These are phyloP conservation scores for Gavialis gangeticus DNA, from an alignment of 2,113 vertebrate genomes.

Conservation along the genomic window DNA sequence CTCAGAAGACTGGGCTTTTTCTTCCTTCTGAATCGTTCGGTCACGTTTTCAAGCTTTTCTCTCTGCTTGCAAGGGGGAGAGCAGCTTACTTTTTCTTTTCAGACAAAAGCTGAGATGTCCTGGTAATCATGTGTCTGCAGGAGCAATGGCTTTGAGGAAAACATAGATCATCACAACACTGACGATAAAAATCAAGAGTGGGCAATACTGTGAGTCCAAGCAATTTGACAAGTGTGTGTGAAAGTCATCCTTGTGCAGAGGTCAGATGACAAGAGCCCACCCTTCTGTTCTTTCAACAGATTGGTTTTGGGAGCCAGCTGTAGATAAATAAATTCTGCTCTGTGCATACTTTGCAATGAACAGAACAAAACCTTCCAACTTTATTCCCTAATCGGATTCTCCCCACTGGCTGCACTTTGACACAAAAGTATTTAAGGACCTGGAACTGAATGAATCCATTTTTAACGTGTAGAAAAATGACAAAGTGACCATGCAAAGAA, in stretches of 20 bases:
- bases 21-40: too few relatives aligned
- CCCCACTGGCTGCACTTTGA: too few relatives aligned
- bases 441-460: neutral
- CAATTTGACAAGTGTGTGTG: neutral
- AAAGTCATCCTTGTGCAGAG: neutral
- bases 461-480: neutral
- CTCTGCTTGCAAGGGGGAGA: neutral
- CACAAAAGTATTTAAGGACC: neutral
- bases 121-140: neutral
- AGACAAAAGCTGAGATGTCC: neutral
- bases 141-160: neutral
- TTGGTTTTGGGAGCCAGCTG: neutral
- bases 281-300: neutral
- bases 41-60: neutral
- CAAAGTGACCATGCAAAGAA: neutral
- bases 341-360: neutral
- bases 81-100: neutral
- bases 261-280: neutral
- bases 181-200: neutral
- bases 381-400: neutral
- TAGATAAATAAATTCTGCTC: neutral
- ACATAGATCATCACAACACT: neutral
- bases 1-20: too few relatives aligned
- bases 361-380: neutral
- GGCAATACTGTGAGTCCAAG: neutral